A percentile compares a stretch with the other conserved stretches of the same genome.
Evolutionary conservation across 2,888 invertebrate species (phyloP).

Genomic region (Himalopsyche japonica): DNA sequence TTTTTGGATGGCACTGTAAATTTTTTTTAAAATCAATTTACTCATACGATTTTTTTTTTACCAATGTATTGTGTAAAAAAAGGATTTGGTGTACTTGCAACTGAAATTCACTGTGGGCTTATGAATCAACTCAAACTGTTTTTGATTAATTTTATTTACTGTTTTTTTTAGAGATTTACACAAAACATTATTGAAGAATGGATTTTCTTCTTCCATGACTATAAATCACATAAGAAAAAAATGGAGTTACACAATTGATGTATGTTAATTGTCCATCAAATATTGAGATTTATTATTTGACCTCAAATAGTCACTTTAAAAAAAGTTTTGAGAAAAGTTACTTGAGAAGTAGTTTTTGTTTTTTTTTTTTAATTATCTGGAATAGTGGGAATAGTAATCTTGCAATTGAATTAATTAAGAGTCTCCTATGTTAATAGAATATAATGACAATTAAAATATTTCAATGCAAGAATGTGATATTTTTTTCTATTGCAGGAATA

Average conservation of each 20-base stretch:
- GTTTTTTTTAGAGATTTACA: conserved; percentile 22
- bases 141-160: background rate
- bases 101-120: too few species aligned
- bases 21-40: too few species aligned
- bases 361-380: too few species aligned
- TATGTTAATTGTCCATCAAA: background rate
- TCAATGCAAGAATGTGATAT: too few species aligned
- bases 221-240: conserved; percentile 30
- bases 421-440: background rate
- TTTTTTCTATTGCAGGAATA: conserved; percentile 49
- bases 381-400: background rate
- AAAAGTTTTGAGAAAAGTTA: too few species aligned
- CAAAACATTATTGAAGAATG: conserved; percentile 21
- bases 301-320: too few species aligned
- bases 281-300: too few species aligned
- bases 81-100: too few species aligned
- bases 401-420: background rate
- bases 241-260: conserved; percentile 30
- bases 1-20: too few species aligned
- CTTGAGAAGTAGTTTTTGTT: too few species aligned
- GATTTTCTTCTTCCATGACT: conserved; percentile 22
- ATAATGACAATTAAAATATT: background rate
- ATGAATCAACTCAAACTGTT: background rate
- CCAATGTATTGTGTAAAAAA: too few species aligned
- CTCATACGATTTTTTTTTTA: too few species aligned